Percentiles rank a stretch among this genome's conserved stretches.
Conservation (phyloP, 23 tunicate species). For the Ciona savignyi region DNA sequence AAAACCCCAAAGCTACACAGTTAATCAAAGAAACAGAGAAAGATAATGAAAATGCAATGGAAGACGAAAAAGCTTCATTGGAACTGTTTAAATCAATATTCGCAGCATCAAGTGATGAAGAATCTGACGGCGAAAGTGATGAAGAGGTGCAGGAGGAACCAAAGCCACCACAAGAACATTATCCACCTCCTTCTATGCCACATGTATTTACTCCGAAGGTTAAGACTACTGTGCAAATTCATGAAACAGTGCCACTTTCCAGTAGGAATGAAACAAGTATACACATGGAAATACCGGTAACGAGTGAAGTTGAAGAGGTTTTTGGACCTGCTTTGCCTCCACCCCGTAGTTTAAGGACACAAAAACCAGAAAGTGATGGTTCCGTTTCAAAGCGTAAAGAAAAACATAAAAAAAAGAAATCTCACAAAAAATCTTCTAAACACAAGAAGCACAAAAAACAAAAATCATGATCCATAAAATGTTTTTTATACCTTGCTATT, state of each 20-base stretch:
- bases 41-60: not conserved
- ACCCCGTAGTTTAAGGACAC: not conserved
- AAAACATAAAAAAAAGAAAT: not conserved
- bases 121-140: not conserved
- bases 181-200: not conserved
- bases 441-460: not conserved
- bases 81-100: constrained; percentile 86
- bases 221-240: not conserved
- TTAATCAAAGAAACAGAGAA: not conserved
- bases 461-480: not conserved
- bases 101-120: constrained; percentile 14
- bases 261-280: not conserved
- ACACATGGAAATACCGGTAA: too few species aligned
- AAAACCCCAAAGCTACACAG: too few species aligned
- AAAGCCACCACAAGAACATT: not conserved
- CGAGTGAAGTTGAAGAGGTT: not conserved
- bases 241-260: not conserved
- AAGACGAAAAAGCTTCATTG: constrained; percentile 61
- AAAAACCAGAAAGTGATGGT: not conserved
- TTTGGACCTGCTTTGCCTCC: not conserved
- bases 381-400: not conserved
- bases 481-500: too few species aligned
- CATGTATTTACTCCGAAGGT: not conserved
- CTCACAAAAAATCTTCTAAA: not conserved
- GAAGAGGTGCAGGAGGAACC: not conserved